Evolutionary conservation across 2,888 invertebrate species (phyloP).

Genomic region (Xylota segnis): DNA sequence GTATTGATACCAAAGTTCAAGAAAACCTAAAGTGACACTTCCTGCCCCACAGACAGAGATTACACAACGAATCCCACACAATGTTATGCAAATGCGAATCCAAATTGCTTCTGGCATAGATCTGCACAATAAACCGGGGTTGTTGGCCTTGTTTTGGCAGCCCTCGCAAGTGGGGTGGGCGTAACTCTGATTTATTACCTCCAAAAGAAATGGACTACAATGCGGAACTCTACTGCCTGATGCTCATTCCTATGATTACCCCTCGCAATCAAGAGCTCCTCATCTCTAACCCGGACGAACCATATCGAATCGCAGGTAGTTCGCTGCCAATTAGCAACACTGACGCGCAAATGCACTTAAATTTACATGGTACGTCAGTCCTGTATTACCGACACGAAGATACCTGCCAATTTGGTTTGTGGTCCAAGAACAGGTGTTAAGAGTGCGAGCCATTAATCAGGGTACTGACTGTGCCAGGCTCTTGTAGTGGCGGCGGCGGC

Average conservation of each 20-base stretch:
- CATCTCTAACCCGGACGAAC: constrained; percentile 26
- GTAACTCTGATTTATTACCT: constrained; percentile 50
- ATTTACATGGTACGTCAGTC: constrained; percentile 55
- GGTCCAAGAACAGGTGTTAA: constrained; percentile 70
- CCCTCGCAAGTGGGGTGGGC: constrained; percentile 26
- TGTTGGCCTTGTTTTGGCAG: constrained; percentile 64
- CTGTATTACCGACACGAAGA: constrained; percentile 40
- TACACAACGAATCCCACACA: neutral
- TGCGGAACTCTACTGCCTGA: constrained; percentile 58
- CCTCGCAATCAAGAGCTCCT: neutral
- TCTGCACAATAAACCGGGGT: constrained; percentile 31
- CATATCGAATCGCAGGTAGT: constrained; percentile 69
- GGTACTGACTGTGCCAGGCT: constrained; percentile 50
- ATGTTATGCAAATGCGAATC: constrained; percentile 52
- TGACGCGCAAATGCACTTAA: constrained; percentile 50
- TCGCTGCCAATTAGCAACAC: constrained; percentile 66
- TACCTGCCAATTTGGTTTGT: constrained; percentile 58
- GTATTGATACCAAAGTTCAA: constrained; percentile 68
- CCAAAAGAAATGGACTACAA: constrained; percentile 34
- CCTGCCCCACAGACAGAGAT: constrained; percentile 21
- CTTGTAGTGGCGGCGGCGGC: constrained; percentile 32
- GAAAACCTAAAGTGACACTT: constrained; percentile 62
- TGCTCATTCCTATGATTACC: constrained; percentile 62
- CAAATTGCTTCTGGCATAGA: constrained; percentile 50
- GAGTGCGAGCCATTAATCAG: constrained; percentile 69